A percentile compares a stretch with the other conserved stretches of the same genome.
These are phyloP conservation scores for Deilephila porcellus DNA, from an alignment of 2,888 invertebrate species.

Conservation along the genomic window DNA sequence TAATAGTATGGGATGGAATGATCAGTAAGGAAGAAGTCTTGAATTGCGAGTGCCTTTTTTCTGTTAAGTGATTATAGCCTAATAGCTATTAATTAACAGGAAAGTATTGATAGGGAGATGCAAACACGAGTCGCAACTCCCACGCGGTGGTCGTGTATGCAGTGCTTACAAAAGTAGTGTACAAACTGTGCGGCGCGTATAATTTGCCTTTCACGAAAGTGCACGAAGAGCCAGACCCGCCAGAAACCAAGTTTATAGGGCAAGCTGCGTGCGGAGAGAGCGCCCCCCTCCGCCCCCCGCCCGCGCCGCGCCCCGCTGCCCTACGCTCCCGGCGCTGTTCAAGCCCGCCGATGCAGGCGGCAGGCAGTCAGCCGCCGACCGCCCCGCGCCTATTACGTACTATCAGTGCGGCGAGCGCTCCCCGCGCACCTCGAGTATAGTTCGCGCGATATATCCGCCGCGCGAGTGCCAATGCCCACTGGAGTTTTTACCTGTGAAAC, in stretches of 20 bases:
- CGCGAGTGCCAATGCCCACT: slow-evolving; percentile 49
- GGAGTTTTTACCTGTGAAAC: slow-evolving; percentile 50
- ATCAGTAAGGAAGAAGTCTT: too few relatives aligned
- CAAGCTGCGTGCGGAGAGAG: slow-evolving; percentile 61
- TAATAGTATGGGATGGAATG: too few relatives aligned
- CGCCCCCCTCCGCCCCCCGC: slow-evolving; percentile 39
- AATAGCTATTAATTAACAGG: too few relatives aligned
- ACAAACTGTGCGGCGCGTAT: slow-evolving; percentile 39
- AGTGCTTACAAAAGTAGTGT: background rate
- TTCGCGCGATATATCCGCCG: slow-evolving; percentile 52
- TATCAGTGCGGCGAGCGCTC: slow-evolving; percentile 34
- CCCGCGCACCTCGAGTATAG: slow-evolving; percentile 54
- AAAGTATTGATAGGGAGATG: too few relatives aligned
- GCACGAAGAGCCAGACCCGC: slow-evolving; percentile 53
- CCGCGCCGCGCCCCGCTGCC: slow-evolving; percentile 40
- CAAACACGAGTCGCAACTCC: background rate
- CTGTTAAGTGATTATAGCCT: too few relatives aligned
- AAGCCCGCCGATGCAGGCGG: slow-evolving; percentile 34
- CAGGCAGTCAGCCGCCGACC: slow-evolving; percentile 60
- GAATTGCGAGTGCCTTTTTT: too few relatives aligned
- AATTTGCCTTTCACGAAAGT: slow-evolving; percentile 75
- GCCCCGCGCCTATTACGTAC: slow-evolving; percentile 29
- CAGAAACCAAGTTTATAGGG: slow-evolving; percentile 76
- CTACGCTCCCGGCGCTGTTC: slow-evolving; percentile 44
- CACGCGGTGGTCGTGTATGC: background rate